phyloP scores from a whole-genome alignment of 1,140 invertebrate species.

The Hormaphis cornu region DNA sequence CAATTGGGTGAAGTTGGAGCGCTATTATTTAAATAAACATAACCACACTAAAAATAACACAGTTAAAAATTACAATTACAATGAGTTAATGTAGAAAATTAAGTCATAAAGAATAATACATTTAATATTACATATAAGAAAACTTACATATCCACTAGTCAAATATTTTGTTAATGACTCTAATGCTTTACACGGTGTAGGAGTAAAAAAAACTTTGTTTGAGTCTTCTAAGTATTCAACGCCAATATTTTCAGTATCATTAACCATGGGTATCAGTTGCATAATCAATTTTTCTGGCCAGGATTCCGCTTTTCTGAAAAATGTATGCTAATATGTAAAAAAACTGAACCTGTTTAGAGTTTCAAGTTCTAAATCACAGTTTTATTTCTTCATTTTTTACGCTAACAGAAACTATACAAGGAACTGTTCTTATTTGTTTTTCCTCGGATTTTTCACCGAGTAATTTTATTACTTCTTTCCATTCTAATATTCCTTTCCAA shows the following conservation, averaged over 20 bases:
- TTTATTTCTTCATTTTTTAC: constrained; percentile 74
- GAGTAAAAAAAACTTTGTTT: constrained; percentile 74
- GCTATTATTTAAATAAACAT: constrained; percentile 78
- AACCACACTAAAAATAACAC: constrained; percentile 61
- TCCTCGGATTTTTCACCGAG: constrained; percentile 44
- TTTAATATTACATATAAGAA: background rate
- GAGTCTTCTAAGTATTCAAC: constrained; percentile 78
- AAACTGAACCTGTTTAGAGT: background rate
- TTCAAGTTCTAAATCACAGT: constrained; percentile 49
- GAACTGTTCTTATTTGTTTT: constrained; percentile 71
- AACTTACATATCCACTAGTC: constrained; percentile 81
- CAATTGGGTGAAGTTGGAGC: constrained; percentile 53
- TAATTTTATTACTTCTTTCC: constrained; percentile 73
- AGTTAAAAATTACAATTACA: constrained; percentile 26
- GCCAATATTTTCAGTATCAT: constrained; percentile 76
- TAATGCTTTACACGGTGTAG: constrained; percentile 63
- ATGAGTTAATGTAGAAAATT: constrained; percentile 32
- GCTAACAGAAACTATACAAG: constrained; percentile 70
- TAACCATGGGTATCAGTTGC: constrained; percentile 88
- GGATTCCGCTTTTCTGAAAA: constrained; percentile 67
- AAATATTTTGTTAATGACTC: constrained; percentile 80
- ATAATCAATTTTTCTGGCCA: constrained; percentile 88
- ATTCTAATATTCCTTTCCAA: constrained; percentile 80
- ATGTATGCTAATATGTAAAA: constrained; percentile 30
- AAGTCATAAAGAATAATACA: constrained; percentile 31